Evolutionary conservation across 1,140 invertebrate genomes (phyloP).

Genomic region (Pseudachorutes palmiensis): DNA sequence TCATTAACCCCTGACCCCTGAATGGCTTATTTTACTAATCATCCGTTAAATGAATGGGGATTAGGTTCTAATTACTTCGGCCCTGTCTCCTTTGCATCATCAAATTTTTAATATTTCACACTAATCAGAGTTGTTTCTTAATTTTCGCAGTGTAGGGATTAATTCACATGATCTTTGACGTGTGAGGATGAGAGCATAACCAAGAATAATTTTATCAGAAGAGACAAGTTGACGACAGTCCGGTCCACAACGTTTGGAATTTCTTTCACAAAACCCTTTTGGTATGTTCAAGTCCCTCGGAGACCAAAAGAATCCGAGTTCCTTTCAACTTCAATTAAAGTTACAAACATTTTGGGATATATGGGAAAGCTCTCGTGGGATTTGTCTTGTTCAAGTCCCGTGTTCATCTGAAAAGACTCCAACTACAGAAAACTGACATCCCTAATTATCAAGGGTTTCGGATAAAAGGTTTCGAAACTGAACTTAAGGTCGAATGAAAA

Average conservation of each 20-base stretch:
- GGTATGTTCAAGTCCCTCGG: not conserved
- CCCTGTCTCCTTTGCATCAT: not conserved
- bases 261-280: not conserved
- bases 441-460: not conserved
- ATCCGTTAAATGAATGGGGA: conserved; percentile 10
- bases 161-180: too few relatives aligned
- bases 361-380: not conserved
- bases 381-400: not conserved
- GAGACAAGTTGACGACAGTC: not conserved
- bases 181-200: too few relatives aligned
- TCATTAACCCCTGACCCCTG: conserved; percentile 7
- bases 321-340: conserved; percentile 5
- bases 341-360: not conserved
- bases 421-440: not conserved
- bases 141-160: too few relatives aligned
- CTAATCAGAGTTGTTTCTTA: too few relatives aligned
- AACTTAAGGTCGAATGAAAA: not conserved
- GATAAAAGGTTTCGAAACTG: not conserved
- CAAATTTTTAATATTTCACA: not conserved
- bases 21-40: conserved; percentile 11
- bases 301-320: not conserved
- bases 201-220: too few relatives aligned
- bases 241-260: not conserved
- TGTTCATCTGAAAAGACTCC: not conserved
- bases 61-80: conserved; percentile 6